phyloP scores from a whole-genome alignment of 2,797 vertebrate species.

The Intellagama lesueurii region DNA sequence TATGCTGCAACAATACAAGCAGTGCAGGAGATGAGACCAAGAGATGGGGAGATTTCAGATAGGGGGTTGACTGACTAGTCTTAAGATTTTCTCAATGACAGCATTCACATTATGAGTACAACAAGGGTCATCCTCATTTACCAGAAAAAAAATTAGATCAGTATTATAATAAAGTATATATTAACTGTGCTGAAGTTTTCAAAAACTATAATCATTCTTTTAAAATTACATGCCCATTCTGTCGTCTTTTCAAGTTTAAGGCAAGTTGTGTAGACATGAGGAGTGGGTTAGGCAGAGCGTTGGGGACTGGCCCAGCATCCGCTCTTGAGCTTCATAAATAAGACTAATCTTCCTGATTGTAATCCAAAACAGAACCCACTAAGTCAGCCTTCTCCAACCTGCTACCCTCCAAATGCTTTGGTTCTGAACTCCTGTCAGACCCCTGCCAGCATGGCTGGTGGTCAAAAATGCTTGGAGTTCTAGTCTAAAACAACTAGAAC shows the following conservation, averaged over 20 bases:
- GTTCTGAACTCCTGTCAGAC: neutral
- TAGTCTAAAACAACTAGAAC: neutral
- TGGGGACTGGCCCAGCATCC: neutral
- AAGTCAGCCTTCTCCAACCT: neutral
- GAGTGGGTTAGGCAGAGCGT: neutral
- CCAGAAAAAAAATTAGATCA: neutral
- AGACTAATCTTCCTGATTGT: neutral
- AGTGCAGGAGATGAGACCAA: neutral
- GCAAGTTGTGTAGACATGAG: neutral
- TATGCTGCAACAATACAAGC: neutral
- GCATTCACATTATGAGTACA: neutral
- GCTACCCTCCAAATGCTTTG: neutral
- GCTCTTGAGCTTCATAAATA: neutral
- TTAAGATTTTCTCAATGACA: neutral
- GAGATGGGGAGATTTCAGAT: neutral
- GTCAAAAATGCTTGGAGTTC: neutral
- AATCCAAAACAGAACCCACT: neutral
- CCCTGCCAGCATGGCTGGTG: neutral
- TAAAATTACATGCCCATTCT: neutral
- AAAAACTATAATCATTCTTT: neutral
- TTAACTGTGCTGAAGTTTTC: neutral
- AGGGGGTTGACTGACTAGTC: neutral
- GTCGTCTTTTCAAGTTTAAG: neutral
- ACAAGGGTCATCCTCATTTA: neutral
- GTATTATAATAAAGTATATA: neutral